Evolutionary conservation across 2,888 invertebrate genomes (phyloP).

Genomic region (Lasioglossum zephyrum): DNA sequence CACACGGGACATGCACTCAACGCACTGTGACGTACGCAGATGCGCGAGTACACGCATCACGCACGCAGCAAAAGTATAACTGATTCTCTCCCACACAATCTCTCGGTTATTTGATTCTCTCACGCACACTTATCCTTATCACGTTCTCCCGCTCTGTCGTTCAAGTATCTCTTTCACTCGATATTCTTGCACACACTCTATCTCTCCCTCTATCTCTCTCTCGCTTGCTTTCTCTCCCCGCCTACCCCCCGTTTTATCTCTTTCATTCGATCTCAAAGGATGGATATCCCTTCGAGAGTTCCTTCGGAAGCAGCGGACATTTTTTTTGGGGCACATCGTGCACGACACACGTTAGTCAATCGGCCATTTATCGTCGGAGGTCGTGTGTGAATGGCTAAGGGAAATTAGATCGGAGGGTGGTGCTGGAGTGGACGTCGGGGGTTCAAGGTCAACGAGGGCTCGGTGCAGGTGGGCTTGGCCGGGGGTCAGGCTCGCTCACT

Average conservation of each 20-base stretch:
- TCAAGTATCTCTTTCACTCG: not conserved
- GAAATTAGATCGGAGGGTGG: conserved; percentile 77
- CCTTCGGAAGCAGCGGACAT: conserved; percentile 82
- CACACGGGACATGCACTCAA: conserved; percentile 26
- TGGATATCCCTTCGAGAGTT: conserved; percentile 72
- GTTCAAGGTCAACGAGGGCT: conserved; percentile 84
- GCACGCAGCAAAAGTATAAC: conserved; percentile 43
- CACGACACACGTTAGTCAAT: conserved; percentile 72
- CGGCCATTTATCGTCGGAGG: conserved; percentile 73
- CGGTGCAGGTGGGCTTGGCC: conserved; percentile 84
- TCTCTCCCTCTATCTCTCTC: conserved; percentile 49
- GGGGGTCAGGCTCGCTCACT: conserved; percentile 84
- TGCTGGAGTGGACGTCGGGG: conserved; percentile 74
- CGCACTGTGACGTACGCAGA: conserved; percentile 27
- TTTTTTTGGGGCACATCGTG: conserved; percentile 68
- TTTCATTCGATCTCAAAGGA: conserved; percentile 65
- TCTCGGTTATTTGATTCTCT: conserved; percentile 15
- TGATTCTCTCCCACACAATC: conserved; percentile 46
- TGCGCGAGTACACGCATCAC: conserved; percentile 27
- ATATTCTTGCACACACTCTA: conserved; percentile 10
- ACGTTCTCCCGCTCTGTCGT: conserved; percentile 30
- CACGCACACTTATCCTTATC: not conserved
- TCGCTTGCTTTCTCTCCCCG: conserved; percentile 36
- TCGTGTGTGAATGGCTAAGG: conserved; percentile 77
- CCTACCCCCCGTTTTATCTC: conserved; percentile 45